Evolutionary conservation across 1,140 invertebrate species (phyloP).

Genomic region (Nilaparvata lugens): DNA sequence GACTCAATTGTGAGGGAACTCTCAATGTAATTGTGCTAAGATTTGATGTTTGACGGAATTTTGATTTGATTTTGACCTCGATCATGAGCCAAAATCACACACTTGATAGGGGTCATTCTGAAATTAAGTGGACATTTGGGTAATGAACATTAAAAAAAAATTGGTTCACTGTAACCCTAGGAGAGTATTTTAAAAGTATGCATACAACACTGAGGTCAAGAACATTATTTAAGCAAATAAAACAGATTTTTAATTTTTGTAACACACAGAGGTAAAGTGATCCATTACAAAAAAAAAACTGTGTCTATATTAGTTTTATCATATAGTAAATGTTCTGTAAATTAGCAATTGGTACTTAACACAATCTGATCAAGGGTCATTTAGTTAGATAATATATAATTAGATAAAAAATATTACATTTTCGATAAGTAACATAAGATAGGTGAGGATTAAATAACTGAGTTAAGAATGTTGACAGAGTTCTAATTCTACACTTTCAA

Average conservation of each 20-base stretch:
- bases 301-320: not conserved
- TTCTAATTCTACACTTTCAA: too few relatives aligned
- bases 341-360: not conserved
- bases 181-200: not conserved
- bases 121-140: slow-evolving; percentile 6
- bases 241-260: not conserved
- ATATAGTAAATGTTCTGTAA: not conserved
- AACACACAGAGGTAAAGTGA: not conserved
- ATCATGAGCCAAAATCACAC: too few relatives aligned
- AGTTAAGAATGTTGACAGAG: not conserved
- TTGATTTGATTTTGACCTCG: too few relatives aligned
- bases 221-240: not conserved
- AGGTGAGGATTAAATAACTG: not conserved
- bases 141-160: not conserved
- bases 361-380: not conserved
- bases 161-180: not conserved
- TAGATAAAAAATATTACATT: not conserved
- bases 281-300: not conserved
- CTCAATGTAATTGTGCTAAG: too few relatives aligned
- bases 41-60: too few relatives aligned
- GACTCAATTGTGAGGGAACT: too few relatives aligned
- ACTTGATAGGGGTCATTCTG: slow-evolving; percentile 7
- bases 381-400: not conserved
- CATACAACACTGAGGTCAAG: not conserved
- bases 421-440: not conserved